phyloP scores from a whole-genome alignment of 2,113 vertebrate species.

The Python bivittatus region DNA sequence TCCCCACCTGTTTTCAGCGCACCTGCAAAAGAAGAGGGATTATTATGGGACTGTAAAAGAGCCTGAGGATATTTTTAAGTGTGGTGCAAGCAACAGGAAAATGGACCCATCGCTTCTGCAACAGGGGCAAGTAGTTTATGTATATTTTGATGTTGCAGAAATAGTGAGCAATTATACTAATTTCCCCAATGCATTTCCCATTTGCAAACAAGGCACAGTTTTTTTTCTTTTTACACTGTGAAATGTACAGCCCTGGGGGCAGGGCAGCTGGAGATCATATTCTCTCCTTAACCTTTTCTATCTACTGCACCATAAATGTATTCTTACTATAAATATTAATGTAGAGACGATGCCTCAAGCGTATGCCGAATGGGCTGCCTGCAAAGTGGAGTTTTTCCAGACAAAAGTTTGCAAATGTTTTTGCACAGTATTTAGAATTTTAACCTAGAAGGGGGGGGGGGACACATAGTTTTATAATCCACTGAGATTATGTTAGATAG shows the following conservation, averaged over 20 bases:
- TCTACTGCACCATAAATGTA: not conserved
- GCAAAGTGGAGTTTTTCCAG: not conserved
- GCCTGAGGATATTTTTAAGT: not conserved
- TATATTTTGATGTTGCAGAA: not conserved
- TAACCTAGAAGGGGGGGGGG: constrained; percentile 46
- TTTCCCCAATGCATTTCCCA: not conserved
- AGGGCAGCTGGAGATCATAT: not conserved
- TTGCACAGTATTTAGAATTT: constrained; percentile 26
- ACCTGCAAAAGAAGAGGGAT: not conserved
- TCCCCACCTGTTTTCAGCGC: no score
- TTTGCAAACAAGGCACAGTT: not conserved
- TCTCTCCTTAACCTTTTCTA: not conserved
- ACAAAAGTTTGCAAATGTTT: not conserved
- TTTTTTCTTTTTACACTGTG: not conserved
- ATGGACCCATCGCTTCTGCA: not conserved
- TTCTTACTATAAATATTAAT: not conserved
- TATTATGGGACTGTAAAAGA: not conserved
- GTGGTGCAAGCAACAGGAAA: not conserved
- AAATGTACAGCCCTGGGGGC: not conserved
- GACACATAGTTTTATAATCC: constrained; percentile 35
- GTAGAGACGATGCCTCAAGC: not conserved
- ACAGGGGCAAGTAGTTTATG: not conserved
- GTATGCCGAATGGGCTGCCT: not conserved
- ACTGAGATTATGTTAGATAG: constrained; percentile 14
- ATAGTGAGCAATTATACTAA: not conserved